Evolutionary conservation across 2,888 invertebrate species (phyloP).

Genomic region (Papilio gigon): DNA sequence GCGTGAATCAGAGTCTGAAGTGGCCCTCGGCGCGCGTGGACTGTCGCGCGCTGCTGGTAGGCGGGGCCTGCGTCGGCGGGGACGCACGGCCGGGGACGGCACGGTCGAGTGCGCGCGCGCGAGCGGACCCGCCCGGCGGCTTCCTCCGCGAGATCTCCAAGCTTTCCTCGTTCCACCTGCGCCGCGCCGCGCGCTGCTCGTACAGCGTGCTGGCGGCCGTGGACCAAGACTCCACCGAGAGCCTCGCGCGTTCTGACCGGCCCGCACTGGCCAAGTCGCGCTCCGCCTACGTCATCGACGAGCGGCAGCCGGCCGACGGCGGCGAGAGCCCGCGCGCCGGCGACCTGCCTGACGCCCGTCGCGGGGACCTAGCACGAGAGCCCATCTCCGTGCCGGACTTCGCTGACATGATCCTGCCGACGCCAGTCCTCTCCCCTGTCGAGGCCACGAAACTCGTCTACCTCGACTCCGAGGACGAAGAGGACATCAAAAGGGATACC

Average conservation of each 20-base stretch:
- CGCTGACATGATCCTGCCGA: constrained; percentile 84
- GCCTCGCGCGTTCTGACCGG: constrained; percentile 71
- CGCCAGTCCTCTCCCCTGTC: constrained; percentile 85
- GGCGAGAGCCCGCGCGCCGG: constrained; percentile 60
- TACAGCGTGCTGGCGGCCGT: constrained; percentile 85
- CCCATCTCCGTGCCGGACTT: constrained; percentile 90
- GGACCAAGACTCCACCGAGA: constrained; percentile 86
- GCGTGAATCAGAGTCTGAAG: constrained; percentile 83
- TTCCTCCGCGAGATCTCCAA: constrained; percentile 86
- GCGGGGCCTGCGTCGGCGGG: constrained; percentile 69
- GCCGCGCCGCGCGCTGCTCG: constrained; percentile 86
- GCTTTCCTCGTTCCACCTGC: constrained; percentile 86
- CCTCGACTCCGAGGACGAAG: constrained; percentile 86
- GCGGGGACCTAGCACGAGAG: constrained; percentile 83
- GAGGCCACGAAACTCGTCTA: constrained; percentile 87
- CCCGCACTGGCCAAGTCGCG: constrained; percentile 80
- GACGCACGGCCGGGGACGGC: constrained; percentile 47
- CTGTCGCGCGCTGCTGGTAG: constrained; percentile 85
- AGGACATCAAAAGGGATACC: constrained; percentile 60
- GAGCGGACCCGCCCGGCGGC: constrained; percentile 70
- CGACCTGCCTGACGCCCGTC: constrained; percentile 55
- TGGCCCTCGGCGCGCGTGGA: constrained; percentile 87
- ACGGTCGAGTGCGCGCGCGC: constrained; percentile 50
- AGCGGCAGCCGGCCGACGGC: constrained; percentile 60
- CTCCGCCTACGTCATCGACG: constrained; percentile 82